Percentiles rank a stretch among this genome's conserved stretches.
These are phyloP conservation scores for Lepus timidus DNA, from an alignment of 2,113 vertebrate species.

Conservation along the genomic window DNA sequence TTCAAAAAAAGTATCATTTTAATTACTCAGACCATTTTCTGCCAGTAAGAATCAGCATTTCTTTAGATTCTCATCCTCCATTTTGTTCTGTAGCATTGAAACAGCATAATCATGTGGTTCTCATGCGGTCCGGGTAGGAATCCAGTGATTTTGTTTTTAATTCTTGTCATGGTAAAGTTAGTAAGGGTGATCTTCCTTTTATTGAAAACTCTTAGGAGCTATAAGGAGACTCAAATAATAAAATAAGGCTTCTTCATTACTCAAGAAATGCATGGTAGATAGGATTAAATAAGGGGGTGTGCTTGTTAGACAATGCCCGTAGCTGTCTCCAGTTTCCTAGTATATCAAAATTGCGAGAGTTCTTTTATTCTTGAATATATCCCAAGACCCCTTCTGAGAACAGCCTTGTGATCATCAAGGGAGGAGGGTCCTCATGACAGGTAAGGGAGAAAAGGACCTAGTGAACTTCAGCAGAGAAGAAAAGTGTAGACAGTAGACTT, in stretches of 20 bases:
- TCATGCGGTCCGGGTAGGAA: background rate
- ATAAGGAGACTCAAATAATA: background rate
- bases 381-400: background rate
- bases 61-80: background rate
- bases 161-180: background rate
- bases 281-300: background rate
- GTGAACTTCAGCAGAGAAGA: background rate
- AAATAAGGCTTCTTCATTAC: conserved; percentile 9
- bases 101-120: background rate
- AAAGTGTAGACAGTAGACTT: background rate
- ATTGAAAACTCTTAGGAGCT: background rate
- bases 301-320: background rate
- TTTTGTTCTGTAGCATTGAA: background rate
- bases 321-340: background rate
- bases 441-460: background rate
- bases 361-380: background rate
- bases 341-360: background rate
- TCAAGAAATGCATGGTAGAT: background rate
- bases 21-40: background rate
- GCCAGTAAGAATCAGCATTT: background rate
- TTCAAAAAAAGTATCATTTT: background rate
- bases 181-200: background rate
- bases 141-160: background rate
- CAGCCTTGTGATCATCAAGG: background rate
- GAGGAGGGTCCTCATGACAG: background rate